These are phyloP conservation scores for Dicrostonyx torquatus DNA, from an alignment of 2,797 vertebrate genomes.

Conservation along the genomic window DNA sequence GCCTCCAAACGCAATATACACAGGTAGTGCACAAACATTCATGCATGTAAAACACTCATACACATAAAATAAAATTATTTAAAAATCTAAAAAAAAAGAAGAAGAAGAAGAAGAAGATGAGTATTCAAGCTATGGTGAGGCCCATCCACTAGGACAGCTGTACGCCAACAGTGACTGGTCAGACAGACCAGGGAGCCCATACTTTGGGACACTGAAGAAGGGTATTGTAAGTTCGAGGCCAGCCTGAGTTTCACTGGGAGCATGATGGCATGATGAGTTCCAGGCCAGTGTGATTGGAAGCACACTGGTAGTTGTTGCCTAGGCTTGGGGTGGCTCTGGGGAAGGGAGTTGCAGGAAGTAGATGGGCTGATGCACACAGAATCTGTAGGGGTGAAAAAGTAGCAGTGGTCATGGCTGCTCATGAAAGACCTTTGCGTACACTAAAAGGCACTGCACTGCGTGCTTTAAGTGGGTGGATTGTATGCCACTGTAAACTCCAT, in stretches of 20 bases:
- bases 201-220: neutral
- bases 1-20: too few relatives aligned
- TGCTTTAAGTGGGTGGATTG: neutral
- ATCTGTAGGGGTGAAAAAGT: neutral
- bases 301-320: neutral
- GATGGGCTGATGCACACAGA: too few relatives aligned
- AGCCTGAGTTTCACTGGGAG: neutral
- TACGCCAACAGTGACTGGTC: too few relatives aligned
- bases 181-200: neutral
- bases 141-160: neutral
- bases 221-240: neutral
- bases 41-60: too few relatives aligned
- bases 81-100: neutral
- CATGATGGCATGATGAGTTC: neutral
- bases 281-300: neutral
- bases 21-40: too few relatives aligned
- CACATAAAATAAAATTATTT: too few relatives aligned
- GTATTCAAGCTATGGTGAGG: neutral
- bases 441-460: neutral
- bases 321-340: neutral
- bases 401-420: neutral
- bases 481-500: neutral
- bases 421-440: neutral
- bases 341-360: neutral
- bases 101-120: neutral